Conservation (phyloP, 2,113 vertebrate species). For the Xenus cinereus region DNA sequence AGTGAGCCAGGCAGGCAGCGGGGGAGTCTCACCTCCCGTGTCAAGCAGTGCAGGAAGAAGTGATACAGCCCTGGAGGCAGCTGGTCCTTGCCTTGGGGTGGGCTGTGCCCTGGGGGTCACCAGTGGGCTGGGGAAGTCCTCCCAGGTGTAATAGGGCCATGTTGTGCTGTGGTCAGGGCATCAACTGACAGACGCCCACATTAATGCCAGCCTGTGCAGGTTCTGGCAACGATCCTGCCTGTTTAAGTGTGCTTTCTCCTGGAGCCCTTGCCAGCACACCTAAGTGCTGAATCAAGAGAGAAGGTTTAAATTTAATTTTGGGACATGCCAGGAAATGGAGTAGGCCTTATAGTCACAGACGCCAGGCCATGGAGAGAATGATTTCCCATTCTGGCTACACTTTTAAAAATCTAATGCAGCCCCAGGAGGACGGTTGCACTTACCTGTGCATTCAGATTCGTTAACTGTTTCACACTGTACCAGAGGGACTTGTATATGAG, state of each 20-base stretch:
- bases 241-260: neutral
- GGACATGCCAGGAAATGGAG: neutral
- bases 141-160: rapidly evolving
- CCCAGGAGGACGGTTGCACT: neutral
- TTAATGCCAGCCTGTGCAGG: rapidly evolving
- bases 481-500: rapidly evolving
- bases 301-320: neutral
- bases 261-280: neutral
- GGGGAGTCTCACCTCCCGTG: neutral
- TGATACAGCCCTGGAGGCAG: neutral
- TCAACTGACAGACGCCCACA: rapidly evolving
- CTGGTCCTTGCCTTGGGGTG: neutral
- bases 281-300: neutral
- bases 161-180: rapidly evolving
- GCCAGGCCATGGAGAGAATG: neutral
- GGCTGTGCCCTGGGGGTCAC: neutral
- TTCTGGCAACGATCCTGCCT: rapidly evolving
- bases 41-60: neutral
- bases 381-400: neutral
- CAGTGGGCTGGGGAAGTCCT: rapidly evolving
- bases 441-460: neutral
- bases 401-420: neutral
- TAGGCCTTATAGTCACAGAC: neutral
- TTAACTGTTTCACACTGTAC: neutral
- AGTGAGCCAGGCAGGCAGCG: rapidly evolving